Conservation (phyloP, 1,140 invertebrate species). For the Papilio machaon region DNA sequence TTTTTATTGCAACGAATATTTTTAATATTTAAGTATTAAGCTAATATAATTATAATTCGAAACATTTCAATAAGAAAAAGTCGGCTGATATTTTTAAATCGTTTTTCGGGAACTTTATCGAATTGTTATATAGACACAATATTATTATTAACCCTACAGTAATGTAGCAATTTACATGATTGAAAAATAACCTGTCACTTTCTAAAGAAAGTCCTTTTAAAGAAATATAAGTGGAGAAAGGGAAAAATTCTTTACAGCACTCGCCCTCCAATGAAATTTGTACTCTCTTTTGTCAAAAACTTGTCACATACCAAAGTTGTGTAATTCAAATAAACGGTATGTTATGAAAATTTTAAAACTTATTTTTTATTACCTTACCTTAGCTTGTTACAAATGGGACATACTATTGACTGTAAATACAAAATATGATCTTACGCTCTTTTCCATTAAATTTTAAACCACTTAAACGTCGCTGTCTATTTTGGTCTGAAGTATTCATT, state of each 20-base stretch:
- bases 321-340: background rate
- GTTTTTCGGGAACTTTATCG: too few species aligned
- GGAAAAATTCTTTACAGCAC: slow-evolving; percentile 4
- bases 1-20: background rate
- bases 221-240: background rate
- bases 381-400: background rate
- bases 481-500: slow-evolving; percentile 34
- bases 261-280: background rate
- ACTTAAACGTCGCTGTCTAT: slow-evolving; percentile 33
- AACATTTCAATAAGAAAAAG: background rate
- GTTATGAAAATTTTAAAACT: too few species aligned
- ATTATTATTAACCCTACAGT: background rate
- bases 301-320: slow-evolving; percentile 10
- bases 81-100: too few species aligned
- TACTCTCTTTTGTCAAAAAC: slow-evolving; percentile 1
- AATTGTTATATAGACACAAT: background rate
- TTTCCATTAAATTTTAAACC: background rate
- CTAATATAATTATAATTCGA: background rate
- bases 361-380: too few species aligned
- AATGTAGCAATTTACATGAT: slow-evolving; percentile 17
- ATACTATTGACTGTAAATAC: background rate
- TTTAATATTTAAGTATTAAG: background rate
- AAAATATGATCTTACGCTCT: background rate
- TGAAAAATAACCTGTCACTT: slow-evolving; percentile 21
- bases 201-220: slow-evolving; percentile 30